Evolutionary conservation across 2,888 invertebrate genomes (phyloP).

Genomic region (Lutraria lutraria): DNA sequence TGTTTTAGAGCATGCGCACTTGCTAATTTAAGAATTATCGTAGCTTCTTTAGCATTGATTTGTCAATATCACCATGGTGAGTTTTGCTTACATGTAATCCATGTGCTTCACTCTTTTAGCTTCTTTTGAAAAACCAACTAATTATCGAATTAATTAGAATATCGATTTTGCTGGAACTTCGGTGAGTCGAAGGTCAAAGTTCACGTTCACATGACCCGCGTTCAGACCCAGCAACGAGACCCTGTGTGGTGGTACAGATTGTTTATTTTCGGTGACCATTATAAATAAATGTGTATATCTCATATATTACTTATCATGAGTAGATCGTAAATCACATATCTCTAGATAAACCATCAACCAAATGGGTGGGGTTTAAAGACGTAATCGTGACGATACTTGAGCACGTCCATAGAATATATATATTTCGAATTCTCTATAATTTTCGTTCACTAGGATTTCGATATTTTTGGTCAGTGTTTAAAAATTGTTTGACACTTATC

Average conservation of each 20-base stretch:
- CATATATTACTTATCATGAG: not conserved
- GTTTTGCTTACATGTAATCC: too few relatives aligned
- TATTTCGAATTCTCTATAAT: not conserved
- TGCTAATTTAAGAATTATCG: too few relatives aligned
- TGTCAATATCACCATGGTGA: too few relatives aligned
- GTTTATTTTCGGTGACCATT: not conserved
- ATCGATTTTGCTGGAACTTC: too few relatives aligned
- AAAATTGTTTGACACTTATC: not conserved
- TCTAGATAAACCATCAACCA: not conserved
- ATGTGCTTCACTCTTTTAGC: too few relatives aligned
- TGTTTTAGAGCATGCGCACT: too few relatives aligned
- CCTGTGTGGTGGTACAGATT: not conserved
- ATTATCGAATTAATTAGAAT: too few relatives aligned
- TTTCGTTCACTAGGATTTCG: slow-evolving; percentile 5
- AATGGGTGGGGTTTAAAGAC: slow-evolving; percentile 8
- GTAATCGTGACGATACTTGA: slow-evolving; percentile 3
- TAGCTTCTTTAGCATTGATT: too few relatives aligned
- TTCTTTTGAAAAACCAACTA: too few relatives aligned
- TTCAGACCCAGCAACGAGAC: not conserved
- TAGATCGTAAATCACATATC: not conserved
- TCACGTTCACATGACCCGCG: too few relatives aligned
- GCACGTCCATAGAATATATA: not conserved
- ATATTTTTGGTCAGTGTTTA: not conserved
- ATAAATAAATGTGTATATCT: not conserved
- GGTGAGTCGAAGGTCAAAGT: too few relatives aligned